Conservation (phyloP, 2,113 vertebrate genomes). For the Megaptera novaeangliae region DNA sequence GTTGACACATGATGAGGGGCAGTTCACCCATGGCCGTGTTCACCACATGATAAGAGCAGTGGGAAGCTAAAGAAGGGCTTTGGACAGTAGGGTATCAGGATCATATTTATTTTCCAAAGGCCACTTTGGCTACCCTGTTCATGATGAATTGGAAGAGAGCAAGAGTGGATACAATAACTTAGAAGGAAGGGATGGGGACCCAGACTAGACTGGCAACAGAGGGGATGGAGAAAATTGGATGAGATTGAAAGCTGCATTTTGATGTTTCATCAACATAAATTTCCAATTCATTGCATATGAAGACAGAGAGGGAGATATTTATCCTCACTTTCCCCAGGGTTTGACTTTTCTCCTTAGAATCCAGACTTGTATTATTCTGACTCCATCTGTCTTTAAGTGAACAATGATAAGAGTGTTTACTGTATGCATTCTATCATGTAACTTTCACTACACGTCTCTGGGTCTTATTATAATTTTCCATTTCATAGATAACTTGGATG, state of each 20-base stretch:
- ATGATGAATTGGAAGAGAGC: too few species aligned
- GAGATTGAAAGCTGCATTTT: not conserved
- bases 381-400: not conserved
- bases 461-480: not conserved
- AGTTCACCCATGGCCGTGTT: not conserved
- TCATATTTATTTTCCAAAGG: not conserved
- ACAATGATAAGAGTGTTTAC: not conserved
- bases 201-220: not conserved
- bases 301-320: not conserved
- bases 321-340: not conserved
- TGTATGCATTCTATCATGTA: not conserved
- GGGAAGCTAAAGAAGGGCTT: not conserved
- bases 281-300: not conserved
- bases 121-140: not conserved
- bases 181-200: not conserved
- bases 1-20: not conserved
- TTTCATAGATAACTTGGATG: not conserved
- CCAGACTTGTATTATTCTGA: not conserved
- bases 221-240: not conserved
- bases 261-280: not conserved
- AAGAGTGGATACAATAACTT: too few species aligned
- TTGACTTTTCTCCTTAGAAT: not conserved
- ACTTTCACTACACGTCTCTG: not conserved
- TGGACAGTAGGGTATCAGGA: too few species aligned
- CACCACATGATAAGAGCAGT: accelerated